phyloP scores from a whole-genome alignment of 2,888 invertebrate species.

The Trichogramma dendrolimi region DNA sequence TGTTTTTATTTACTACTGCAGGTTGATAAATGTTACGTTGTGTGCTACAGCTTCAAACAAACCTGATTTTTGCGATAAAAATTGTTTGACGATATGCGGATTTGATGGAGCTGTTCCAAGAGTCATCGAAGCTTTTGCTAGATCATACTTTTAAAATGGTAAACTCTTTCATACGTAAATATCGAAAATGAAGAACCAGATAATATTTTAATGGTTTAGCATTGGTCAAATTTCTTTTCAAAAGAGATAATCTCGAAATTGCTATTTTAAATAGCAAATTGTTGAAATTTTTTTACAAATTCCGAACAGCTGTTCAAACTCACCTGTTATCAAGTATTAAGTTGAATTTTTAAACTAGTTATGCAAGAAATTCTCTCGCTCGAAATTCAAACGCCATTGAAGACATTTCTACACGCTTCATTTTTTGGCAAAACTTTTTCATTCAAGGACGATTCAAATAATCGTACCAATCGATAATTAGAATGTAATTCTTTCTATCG shows the following conservation, averaged over 20 bases:
- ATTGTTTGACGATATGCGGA: constrained; percentile 62
- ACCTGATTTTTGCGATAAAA: constrained; percentile 55
- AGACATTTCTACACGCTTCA: too few species aligned
- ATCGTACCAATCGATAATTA: too few species aligned
- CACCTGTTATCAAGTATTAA: too few species aligned
- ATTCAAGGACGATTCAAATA: too few species aligned
- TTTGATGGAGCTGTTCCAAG: constrained; percentile 62
- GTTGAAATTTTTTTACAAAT: not conserved
- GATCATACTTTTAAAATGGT: constrained; percentile 42
- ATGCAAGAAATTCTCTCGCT: too few species aligned
- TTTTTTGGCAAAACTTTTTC: too few species aligned
- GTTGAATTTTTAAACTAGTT: too few species aligned
- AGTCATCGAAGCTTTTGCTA: constrained; percentile 63
- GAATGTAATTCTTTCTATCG: too few species aligned
- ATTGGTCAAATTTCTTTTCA: constrained; percentile 22
- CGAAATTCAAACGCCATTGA: too few species aligned
- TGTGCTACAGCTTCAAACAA: constrained; percentile 56
- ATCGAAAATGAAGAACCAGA: constrained; percentile 9
- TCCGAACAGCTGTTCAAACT: too few species aligned
- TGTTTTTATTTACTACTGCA: constrained; percentile 40
- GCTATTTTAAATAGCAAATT: not conserved
- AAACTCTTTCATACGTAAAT: constrained; percentile 14
- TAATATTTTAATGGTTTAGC: not conserved
- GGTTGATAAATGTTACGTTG: constrained; percentile 60
- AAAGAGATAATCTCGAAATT: not conserved